Conservation (phyloP, 2,113 vertebrate species). For the Podocnemis expansa region DNA sequence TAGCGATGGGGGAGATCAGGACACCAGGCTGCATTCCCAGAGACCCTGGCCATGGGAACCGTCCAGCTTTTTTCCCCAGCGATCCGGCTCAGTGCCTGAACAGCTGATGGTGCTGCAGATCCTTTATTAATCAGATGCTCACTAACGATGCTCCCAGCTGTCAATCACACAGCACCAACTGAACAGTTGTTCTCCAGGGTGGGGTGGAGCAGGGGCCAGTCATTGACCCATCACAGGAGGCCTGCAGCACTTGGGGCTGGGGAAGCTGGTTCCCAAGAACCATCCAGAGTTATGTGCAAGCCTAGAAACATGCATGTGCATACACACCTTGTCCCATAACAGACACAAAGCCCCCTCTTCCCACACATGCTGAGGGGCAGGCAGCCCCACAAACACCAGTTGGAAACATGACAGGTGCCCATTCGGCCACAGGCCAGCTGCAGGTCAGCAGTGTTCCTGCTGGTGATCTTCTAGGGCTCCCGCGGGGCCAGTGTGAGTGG, state of each 20-base stretch:
- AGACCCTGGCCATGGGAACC: neutral
- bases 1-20: neutral
- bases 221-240: too few species aligned
- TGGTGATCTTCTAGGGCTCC: neutral
- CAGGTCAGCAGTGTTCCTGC: neutral
- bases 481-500: neutral
- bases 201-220: too few species aligned
- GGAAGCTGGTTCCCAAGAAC: too few species aligned
- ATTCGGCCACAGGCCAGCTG: neutral
- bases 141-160: neutral
- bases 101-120: constrained; percentile 15
- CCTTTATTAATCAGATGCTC: neutral
- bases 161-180: neutral
- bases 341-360: too few species aligned
- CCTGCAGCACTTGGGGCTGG: too few species aligned
- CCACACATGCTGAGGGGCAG: neutral
- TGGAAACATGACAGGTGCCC: neutral
- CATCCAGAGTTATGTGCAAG: neutral
- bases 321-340: too few species aligned
- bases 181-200: rapidly evolving
- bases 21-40: neutral
- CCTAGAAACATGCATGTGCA: neutral
- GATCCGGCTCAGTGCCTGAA: neutral
- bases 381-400: too few species aligned
- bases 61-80: neutral